Evolutionary conservation across 2,888 invertebrate genomes (phyloP).

Genomic region (Stenotaenia linearis): DNA sequence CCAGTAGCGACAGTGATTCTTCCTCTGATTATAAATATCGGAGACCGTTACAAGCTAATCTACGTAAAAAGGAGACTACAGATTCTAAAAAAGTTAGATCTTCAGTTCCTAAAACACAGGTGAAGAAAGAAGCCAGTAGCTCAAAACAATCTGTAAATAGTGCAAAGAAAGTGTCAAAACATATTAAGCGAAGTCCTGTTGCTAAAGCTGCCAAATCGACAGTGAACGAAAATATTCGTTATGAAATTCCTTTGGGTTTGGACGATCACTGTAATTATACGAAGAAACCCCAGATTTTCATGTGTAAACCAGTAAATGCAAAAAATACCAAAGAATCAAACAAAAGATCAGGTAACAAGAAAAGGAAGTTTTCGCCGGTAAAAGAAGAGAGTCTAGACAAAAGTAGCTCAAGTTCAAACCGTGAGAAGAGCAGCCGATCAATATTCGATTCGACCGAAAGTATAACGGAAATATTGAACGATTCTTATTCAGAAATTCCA

Average conservation of each 20-base stretch:
- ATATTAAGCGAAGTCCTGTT: neutral
- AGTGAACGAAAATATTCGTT: slow-evolving; percentile 11
- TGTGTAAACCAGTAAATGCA: neutral
- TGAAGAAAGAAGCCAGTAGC: neutral
- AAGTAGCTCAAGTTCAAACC: neutral
- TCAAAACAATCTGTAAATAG: neutral
- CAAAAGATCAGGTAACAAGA: neutral
- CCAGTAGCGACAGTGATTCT: neutral
- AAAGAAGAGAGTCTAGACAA: neutral
- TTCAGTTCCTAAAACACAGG: neutral
- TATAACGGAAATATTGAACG: neutral
- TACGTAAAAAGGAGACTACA: neutral
- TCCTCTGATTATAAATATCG: neutral
- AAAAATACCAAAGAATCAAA: neutral
- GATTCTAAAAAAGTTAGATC: neutral
- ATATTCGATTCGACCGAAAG: neutral
- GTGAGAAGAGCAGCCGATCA: neutral
- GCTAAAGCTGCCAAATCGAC: neutral
- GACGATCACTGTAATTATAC: slow-evolving; percentile 22
- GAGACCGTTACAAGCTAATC: neutral
- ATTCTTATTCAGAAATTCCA: neutral
- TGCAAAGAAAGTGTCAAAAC: neutral
- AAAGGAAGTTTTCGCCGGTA: neutral
- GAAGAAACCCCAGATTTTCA: neutral
- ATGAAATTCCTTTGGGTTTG: neutral